These are phyloP conservation scores for Drosophila gunungcola DNA, from an alignment of 1,140 invertebrate species.

Conservation along the genomic window DNA sequence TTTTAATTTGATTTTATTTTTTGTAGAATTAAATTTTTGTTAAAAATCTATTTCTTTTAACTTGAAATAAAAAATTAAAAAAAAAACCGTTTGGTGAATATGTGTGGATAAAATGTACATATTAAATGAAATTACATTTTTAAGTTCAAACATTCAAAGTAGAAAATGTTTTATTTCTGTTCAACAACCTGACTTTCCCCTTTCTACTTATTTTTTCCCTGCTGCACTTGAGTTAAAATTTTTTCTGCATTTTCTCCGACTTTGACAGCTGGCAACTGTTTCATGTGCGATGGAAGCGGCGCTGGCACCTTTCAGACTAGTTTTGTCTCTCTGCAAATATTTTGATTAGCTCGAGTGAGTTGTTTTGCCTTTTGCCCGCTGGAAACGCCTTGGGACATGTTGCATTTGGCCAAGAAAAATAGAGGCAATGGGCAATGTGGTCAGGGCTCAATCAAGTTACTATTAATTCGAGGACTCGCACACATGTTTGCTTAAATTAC, in stretches of 20 bases:
- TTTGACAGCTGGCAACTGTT: slow-evolving; percentile 55
- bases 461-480: slow-evolving; percentile 54
- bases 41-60: no score
- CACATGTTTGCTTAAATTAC: slow-evolving; percentile 78
- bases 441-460: slow-evolving; percentile 72
- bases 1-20: no score
- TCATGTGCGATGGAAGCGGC: slow-evolving; percentile 40
- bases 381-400: slow-evolving; percentile 59
- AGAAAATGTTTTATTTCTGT: background rate
- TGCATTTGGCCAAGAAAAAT: slow-evolving; percentile 69
- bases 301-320: slow-evolving; percentile 68
- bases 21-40: no score
- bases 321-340: slow-evolving; percentile 60
- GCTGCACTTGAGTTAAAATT: slow-evolving; percentile 48
- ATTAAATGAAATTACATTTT: no score
- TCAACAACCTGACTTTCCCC: slow-evolving; percentile 16
- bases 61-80: no score
- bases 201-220: slow-evolving; percentile 1
- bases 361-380: slow-evolving; percentile 45
- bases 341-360: slow-evolving; percentile 77
- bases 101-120: no score
- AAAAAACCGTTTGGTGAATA: no score
- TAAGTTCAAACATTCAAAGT: no score
- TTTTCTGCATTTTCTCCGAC: slow-evolving; percentile 50
- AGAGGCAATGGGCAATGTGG: slow-evolving; percentile 61